Percentiles rank a stretch among this genome's conserved stretches.
Conservation (phyloP, 2,113 vertebrate genomes). For the Rhea americana region DNA sequence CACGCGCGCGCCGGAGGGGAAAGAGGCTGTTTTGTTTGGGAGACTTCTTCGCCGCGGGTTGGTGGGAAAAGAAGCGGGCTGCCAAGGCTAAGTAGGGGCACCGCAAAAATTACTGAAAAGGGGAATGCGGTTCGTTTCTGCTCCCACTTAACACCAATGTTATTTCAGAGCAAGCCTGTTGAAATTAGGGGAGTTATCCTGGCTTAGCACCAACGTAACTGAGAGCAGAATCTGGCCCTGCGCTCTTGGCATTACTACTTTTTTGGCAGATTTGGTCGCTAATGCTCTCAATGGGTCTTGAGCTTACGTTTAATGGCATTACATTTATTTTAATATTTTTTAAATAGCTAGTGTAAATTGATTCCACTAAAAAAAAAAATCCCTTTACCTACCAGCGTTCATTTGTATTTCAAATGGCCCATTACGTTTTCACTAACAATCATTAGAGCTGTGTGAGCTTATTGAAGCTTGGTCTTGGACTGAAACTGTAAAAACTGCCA, state of each 20-base stretch:
- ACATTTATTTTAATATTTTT: slow-evolving; percentile 74
- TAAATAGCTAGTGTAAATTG: slow-evolving; percentile 70
- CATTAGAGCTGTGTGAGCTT: slow-evolving; percentile 61
- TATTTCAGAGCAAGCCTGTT: slow-evolving; percentile 27
- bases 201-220: slow-evolving; percentile 35
- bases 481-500: slow-evolving; percentile 46
- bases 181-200: slow-evolving; percentile 49
- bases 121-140: background rate
- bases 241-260: slow-evolving; percentile 37
- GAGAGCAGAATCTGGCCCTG: slow-evolving; percentile 38
- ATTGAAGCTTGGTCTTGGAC: slow-evolving; percentile 52
- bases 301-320: slow-evolving; percentile 61
- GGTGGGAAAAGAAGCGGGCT: background rate
- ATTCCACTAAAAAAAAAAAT: slow-evolving; percentile 44
- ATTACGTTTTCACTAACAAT: slow-evolving; percentile 72
- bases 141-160: background rate
- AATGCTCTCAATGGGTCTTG: slow-evolving; percentile 50
- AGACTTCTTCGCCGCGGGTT: background rate
- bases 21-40: background rate
- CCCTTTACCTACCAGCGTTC: slow-evolving; percentile 54
- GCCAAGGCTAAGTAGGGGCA: background rate
- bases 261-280: slow-evolving; percentile 65
- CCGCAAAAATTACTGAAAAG: background rate
- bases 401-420: slow-evolving; percentile 70
- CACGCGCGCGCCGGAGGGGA: background rate